Conservation (phyloP, 2,888 invertebrate genomes). For the Drosophila cyrtoloma region DNA sequence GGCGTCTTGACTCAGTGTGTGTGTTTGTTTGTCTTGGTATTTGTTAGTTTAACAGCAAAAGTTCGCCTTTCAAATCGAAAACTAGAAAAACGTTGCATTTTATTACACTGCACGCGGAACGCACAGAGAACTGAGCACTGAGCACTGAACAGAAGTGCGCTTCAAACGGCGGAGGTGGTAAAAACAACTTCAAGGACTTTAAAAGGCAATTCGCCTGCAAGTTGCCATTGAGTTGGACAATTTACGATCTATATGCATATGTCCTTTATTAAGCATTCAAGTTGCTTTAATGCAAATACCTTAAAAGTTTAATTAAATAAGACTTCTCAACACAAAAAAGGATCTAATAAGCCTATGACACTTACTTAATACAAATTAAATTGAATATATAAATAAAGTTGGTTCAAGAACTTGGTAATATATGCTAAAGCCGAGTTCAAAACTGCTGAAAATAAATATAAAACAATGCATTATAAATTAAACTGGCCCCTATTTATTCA, state of each 20-base stretch:
- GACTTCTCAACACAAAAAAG: too few relatives aligned
- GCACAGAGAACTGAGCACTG: background rate
- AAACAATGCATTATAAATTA: background rate
- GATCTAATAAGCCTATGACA: too few relatives aligned
- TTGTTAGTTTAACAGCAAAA: slow-evolving; percentile 82
- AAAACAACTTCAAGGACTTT: slow-evolving; percentile 74
- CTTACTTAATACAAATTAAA: background rate
- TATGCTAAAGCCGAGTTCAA: background rate
- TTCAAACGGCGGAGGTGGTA: slow-evolving; percentile 37
- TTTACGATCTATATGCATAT: slow-evolving; percentile 13
- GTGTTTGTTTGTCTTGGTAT: slow-evolving; percentile 50
- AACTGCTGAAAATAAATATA: background rate
- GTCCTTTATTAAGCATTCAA: background rate
- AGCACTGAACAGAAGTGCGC: background rate
- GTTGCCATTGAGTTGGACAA: slow-evolving; percentile 27
- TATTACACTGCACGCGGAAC: slow-evolving; percentile 50
- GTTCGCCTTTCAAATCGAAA: slow-evolving; percentile 80
- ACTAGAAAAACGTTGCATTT: slow-evolving; percentile 75
- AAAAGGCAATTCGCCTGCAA: slow-evolving; percentile 64
- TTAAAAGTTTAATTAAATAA: background rate
- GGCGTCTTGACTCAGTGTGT: slow-evolving; percentile 47
- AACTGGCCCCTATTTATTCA: background rate
- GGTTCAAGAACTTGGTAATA: background rate
- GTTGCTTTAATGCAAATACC: background rate
- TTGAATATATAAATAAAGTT: background rate